A percentile compares a stretch with the other conserved stretches of the same genome.
Evolutionary conservation across 1,140 invertebrate genomes (phyloP).

Genomic region (Diprion similis): DNA sequence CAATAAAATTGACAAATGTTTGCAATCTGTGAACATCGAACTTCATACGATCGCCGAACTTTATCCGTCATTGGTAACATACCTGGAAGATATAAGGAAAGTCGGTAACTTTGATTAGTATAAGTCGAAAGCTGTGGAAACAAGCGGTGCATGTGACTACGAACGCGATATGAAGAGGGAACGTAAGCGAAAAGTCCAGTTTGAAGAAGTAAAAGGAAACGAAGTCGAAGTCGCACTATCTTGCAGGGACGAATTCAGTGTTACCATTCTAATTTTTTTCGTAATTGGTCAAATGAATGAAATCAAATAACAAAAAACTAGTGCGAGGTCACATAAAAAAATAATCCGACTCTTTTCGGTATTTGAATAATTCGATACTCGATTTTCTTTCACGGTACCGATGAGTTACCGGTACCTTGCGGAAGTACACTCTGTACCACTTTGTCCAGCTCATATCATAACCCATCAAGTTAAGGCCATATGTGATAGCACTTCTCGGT

Average conservation of each 20-base stretch:
- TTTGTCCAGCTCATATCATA: too few relatives aligned
- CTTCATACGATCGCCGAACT: background rate
- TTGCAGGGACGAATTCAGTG: background rate
- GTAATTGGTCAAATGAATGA: too few relatives aligned
- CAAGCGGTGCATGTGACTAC: background rate
- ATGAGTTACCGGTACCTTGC: too few relatives aligned
- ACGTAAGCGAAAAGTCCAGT: slow-evolving; percentile 2
- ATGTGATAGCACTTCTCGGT: too few relatives aligned
- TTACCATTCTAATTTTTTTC: background rate
- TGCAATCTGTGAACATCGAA: slow-evolving; percentile 20
- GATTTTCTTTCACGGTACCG: too few relatives aligned
- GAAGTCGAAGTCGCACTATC: background rate
- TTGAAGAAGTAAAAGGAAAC: background rate
- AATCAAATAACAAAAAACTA: background rate
- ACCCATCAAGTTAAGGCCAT: too few relatives aligned
- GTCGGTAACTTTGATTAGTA: background rate
- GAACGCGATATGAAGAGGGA: background rate
- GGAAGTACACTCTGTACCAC: too few relatives aligned
- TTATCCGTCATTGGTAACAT: background rate
- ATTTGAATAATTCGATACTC: too few relatives aligned
- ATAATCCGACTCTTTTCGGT: too few relatives aligned
- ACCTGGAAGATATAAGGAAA: background rate
- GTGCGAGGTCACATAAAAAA: slow-evolving; percentile 11
- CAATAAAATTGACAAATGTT: slow-evolving; percentile 23
- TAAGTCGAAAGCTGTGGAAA: slow-evolving; percentile 1